These are phyloP conservation scores for Halocynthia aurantium DNA, from an alignment of 23 tunicate species.

Conservation along the genomic window DNA sequence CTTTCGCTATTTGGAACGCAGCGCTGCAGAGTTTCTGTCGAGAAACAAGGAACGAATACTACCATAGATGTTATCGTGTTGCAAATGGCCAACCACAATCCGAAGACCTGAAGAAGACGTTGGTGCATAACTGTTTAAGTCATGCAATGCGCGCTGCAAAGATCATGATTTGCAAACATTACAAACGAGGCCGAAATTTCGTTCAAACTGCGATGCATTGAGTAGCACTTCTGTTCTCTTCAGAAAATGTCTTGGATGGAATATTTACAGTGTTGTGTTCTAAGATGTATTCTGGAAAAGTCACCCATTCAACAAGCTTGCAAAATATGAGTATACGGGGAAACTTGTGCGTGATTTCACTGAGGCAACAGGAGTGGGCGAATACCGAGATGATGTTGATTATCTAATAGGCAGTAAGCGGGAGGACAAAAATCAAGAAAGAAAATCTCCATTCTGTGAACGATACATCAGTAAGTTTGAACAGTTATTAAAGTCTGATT, in stretches of 20 bases:
- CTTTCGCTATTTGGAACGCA: conserved; percentile 47
- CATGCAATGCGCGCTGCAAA: conserved; percentile 38
- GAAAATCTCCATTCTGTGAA: conserved; percentile 6
- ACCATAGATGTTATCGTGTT: conserved; percentile 19
- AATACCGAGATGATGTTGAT: background rate
- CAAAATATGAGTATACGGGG: background rate
- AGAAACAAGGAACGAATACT: conserved; percentile 14
- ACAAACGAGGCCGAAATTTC: background rate
- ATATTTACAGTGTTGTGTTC: background rate
- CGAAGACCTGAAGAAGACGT: conserved; percentile 8
- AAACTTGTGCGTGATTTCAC: background rate
- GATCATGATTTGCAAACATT: conserved; percentile 7
- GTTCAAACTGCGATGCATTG: conserved; percentile 12
- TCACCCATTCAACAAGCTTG: background rate
- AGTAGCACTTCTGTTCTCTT: conserved; percentile 17
- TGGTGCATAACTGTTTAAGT: conserved; percentile 37
- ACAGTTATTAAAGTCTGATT: background rate
- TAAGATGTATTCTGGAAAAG: background rate
- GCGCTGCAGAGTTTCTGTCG: conserved; percentile 4
- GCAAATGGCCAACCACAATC: conserved; percentile 4
- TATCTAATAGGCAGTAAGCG: background rate
- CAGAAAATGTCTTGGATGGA: background rate
- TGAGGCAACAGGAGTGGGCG: background rate
- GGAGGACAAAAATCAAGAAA: background rate
- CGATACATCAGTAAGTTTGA: background rate